phyloP scores from a whole-genome alignment of 2,888 invertebrate species.

The Parnassius glacialis region DNA sequence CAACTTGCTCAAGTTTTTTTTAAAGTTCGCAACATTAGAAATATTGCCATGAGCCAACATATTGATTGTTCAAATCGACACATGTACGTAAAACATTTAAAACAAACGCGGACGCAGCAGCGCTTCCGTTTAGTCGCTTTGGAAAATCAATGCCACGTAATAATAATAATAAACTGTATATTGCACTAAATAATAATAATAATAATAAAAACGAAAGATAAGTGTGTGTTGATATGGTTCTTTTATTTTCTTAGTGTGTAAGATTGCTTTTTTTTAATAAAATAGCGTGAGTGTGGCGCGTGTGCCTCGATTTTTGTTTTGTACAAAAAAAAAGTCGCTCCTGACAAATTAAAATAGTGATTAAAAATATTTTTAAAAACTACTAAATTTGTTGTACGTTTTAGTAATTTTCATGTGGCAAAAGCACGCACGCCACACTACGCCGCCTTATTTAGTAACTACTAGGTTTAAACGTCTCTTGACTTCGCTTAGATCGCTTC shows the following conservation, averaged over 20 bases:
- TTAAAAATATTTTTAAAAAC: not conserved
- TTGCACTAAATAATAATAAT: constrained; percentile 45
- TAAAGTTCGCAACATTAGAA: constrained; percentile 2
- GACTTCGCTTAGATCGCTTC: constrained; percentile 63
- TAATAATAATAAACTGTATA: constrained; percentile 43
- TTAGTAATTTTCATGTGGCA: constrained; percentile 10
- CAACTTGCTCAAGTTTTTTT: constrained; percentile 21
- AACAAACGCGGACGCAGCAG: not conserved
- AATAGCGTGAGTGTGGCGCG: constrained; percentile 37
- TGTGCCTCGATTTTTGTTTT: not conserved
- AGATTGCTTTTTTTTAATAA: constrained; percentile 65
- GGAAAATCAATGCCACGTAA: constrained; percentile 6
- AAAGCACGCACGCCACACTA: constrained; percentile 9
- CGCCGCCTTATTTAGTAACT: constrained; percentile 33
- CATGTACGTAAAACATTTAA: not conserved
- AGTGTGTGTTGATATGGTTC: constrained; percentile 54
- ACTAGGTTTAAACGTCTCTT: constrained; percentile 36
- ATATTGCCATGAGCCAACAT: constrained; percentile 13
- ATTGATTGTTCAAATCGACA: constrained; percentile 17
- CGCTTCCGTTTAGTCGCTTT: constrained; percentile 7
- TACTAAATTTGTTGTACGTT: constrained; percentile 10
- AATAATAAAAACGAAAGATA: constrained; percentile 39
- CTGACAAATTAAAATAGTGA: not conserved
- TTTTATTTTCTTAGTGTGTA: constrained; percentile 65
- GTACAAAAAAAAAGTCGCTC: not conserved